These are phyloP conservation scores for Nyctalus aviator DNA, from an alignment of 2,797 vertebrate species.

Conservation along the genomic window DNA sequence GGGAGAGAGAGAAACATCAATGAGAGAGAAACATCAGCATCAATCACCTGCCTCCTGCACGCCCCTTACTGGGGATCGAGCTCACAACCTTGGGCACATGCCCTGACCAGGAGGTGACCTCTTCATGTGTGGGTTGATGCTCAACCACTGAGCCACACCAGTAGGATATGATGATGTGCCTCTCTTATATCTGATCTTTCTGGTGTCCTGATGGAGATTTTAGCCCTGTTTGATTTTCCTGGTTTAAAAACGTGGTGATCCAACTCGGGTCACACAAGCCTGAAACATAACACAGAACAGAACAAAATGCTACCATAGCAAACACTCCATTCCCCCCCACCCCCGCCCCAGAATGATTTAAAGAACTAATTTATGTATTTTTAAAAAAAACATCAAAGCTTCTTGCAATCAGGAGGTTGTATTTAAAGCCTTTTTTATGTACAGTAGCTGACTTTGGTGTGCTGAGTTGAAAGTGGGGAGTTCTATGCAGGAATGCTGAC, in stretches of 20 bases:
- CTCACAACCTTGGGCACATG: too few species aligned
- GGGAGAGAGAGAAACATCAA: too few species aligned
- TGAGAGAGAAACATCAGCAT: too few species aligned
- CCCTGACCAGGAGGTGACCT: too few species aligned
- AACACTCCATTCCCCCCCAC: background rate
- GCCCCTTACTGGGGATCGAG: too few species aligned
- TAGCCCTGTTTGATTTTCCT: background rate
- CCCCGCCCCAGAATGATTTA: background rate
- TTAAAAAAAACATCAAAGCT: background rate
- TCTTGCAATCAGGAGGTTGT: background rate
- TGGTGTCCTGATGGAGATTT: background rate
- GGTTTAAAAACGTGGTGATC: background rate
- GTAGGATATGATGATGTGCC: fast-evolving
- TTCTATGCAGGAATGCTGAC: constrained; percentile 71
- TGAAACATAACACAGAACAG: background rate
- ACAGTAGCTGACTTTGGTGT: background rate
- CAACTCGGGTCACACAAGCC: background rate
- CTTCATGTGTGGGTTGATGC: too few species aligned
- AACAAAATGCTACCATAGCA: background rate
- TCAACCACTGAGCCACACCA: too few species aligned
- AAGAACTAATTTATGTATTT: background rate
- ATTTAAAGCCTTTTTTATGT: background rate
- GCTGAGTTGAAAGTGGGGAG: background rate
- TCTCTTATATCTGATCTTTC: background rate
- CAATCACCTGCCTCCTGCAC: too few species aligned